Evolutionary conservation across 2,888 invertebrate species (phyloP).

Genomic region (Melanostoma mellinum): DNA sequence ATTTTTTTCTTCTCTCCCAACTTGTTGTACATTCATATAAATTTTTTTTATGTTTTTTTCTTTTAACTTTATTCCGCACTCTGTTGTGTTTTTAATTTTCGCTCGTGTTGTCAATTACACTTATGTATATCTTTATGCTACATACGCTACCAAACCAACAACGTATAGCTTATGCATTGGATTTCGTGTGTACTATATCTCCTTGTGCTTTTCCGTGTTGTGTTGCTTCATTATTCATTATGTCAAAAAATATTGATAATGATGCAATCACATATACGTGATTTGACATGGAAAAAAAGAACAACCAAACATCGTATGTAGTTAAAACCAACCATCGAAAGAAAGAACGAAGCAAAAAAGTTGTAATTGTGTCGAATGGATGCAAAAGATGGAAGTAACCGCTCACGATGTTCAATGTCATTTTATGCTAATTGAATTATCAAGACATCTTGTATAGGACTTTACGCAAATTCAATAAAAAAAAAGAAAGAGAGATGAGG

Average conservation of each 20-base stretch:
- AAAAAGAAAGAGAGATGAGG: neutral
- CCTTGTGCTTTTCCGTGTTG: slow-evolving; percentile 30
- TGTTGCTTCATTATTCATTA: slow-evolving; percentile 80
- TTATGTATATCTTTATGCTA: slow-evolving; percentile 28
- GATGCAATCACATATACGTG: slow-evolving; percentile 78
- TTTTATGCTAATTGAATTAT: slow-evolving; percentile 79
- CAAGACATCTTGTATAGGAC: slow-evolving; percentile 70
- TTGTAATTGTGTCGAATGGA: slow-evolving; percentile 34
- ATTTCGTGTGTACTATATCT: slow-evolving; percentile 24
- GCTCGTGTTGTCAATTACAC: slow-evolving; percentile 64
- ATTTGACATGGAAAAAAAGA: slow-evolving; percentile 64
- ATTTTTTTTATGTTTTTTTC: slow-evolving; percentile 17
- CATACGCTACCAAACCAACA: slow-evolving; percentile 24
- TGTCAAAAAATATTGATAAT: slow-evolving; percentile 82
- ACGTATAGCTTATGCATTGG: slow-evolving; percentile 27
- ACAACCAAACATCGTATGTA: neutral
- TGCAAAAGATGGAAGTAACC: slow-evolving; percentile 60
- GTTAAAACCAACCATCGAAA: slow-evolving; percentile 4
- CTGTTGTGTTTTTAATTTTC: slow-evolving; percentile 53
- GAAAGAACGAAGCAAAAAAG: slow-evolving; percentile 18
- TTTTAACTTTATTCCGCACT: slow-evolving; percentile 29
- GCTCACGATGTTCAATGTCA: slow-evolving; percentile 73
- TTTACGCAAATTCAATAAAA: slow-evolving; percentile 50
- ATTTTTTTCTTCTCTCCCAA: slow-evolving; percentile 20
- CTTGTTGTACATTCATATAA: slow-evolving; percentile 1